Evolutionary conservation across 1,140 invertebrate species (phyloP).

Genomic region (roundworm (Caenorhabditis elegans)): DNA sequence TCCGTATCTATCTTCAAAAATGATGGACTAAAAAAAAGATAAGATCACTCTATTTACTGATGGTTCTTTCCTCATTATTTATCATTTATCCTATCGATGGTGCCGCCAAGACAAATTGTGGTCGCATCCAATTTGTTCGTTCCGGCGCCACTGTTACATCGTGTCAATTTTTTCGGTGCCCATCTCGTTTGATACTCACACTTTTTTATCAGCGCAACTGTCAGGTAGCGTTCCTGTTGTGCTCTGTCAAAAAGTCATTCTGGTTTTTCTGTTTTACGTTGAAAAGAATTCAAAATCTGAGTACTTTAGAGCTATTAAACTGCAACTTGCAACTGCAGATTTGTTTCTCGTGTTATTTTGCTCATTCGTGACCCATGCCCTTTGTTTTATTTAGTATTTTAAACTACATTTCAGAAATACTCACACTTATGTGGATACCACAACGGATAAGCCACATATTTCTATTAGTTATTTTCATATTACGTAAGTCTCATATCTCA

Average conservation of each 20-base stretch:
- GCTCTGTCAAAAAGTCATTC: background rate
- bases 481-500: background rate
- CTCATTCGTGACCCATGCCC: too few species aligned
- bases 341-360: too few species aligned
- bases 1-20: too few species aligned
- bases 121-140: slow-evolving; percentile 6
- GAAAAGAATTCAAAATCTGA: too few species aligned
- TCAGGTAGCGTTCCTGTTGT: background rate
- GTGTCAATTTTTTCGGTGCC: background rate
- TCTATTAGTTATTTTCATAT: background rate
- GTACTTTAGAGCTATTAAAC: too few species aligned
- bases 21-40: background rate
- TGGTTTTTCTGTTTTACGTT: too few species aligned
- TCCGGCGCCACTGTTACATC: background rate
- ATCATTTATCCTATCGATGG: slow-evolving; percentile 21
- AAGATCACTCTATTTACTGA: background rate
- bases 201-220: background rate
- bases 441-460: background rate
- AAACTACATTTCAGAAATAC: background rate
- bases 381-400: background rate
- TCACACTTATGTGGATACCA: background rate
- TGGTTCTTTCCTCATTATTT: slow-evolving; percentile 15
- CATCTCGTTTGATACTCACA: background rate
- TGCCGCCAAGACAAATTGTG: slow-evolving; percentile 22
- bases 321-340: too few species aligned